Percentiles rank a stretch among this genome's conserved stretches.
phyloP scores from a whole-genome alignment of 2,888 invertebrate genomes.

The Eubasilissa splendida region DNA sequence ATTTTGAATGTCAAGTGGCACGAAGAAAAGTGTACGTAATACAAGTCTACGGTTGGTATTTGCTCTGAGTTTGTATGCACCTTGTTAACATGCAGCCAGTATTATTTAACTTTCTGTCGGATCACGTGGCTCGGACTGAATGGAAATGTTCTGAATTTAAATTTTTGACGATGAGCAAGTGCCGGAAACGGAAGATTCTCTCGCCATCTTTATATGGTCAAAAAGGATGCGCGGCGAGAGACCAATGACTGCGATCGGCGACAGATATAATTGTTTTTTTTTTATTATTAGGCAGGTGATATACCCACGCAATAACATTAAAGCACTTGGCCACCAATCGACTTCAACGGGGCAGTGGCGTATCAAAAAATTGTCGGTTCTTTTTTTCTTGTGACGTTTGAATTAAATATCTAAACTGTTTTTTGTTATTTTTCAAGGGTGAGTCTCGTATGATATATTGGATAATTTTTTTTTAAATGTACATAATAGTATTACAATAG shows the following conservation, averaged over 20 bases:
- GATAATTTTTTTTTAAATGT: too few species aligned
- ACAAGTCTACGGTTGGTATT: too few species aligned
- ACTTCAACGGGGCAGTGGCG: not conserved
- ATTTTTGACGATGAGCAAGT: not conserved
- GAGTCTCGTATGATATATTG: too few species aligned
- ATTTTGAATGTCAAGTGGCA: too few species aligned
- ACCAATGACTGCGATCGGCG: slow-evolving; percentile 4
- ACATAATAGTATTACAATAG: too few species aligned
- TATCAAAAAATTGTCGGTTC: not conserved
- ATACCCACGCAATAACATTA: not conserved
- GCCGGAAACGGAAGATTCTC: not conserved
- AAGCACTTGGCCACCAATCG: not conserved
- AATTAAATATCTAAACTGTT: too few species aligned
- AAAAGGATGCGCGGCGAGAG: slow-evolving; percentile 4
- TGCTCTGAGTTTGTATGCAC: too few species aligned
- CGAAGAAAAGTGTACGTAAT: too few species aligned
- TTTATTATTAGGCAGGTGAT: slow-evolving; percentile 7
- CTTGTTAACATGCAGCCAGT: not conserved
- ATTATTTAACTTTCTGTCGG: not conserved
- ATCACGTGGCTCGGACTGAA: not conserved
- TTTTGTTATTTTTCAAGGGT: too few species aligned
- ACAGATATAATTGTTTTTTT: not conserved
- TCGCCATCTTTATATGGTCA: slow-evolving; percentile 14
- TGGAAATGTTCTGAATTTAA: slow-evolving; percentile 8
- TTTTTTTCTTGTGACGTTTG: too few species aligned